Evolutionary conservation across 1,140 invertebrate species (phyloP).

Genomic region (Ruditapes philippinarum): DNA sequence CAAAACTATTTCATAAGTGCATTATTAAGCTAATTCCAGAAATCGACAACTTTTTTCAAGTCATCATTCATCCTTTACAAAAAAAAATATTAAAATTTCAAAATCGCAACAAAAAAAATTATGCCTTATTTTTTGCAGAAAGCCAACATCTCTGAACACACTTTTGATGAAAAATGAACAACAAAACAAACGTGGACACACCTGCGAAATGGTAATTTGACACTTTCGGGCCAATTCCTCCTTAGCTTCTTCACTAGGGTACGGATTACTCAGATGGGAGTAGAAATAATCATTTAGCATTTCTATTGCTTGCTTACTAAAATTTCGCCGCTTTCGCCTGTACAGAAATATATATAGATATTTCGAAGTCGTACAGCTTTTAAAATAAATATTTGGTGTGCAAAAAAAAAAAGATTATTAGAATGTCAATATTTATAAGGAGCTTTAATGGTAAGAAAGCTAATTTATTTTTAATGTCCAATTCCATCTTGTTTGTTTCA

Average conservation of each 20-base stretch:
- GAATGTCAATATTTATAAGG: background rate
- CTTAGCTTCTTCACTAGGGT: constrained; percentile 99
- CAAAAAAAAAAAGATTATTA: background rate
- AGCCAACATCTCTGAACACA: background rate
- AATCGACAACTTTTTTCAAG: too few species aligned
- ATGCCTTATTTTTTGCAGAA: too few species aligned
- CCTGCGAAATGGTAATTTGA: constrained; percentile 98
- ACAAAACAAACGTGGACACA: constrained; percentile 79
- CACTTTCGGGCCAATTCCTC: constrained; percentile 99
- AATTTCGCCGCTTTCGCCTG: constrained; percentile 99
- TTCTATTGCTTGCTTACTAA: constrained; percentile 99
- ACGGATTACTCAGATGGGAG: constrained; percentile 99
- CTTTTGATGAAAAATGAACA: background rate
- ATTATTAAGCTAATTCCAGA: too few species aligned
- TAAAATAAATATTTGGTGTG: background rate
- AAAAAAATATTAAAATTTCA: too few species aligned
- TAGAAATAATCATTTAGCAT: constrained; percentile 99
- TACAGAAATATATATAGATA: constrained; percentile 52
- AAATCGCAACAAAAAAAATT: too few species aligned
- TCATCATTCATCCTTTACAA: too few species aligned
- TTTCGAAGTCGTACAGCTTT: constrained; percentile 29
- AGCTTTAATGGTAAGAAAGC: background rate
- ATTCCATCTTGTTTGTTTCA: too few species aligned
- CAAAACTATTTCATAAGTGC: too few species aligned
- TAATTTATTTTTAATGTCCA: too few species aligned